Conservation (phyloP, 2,888 invertebrate species). For the Perithous albicinctus region DNA sequence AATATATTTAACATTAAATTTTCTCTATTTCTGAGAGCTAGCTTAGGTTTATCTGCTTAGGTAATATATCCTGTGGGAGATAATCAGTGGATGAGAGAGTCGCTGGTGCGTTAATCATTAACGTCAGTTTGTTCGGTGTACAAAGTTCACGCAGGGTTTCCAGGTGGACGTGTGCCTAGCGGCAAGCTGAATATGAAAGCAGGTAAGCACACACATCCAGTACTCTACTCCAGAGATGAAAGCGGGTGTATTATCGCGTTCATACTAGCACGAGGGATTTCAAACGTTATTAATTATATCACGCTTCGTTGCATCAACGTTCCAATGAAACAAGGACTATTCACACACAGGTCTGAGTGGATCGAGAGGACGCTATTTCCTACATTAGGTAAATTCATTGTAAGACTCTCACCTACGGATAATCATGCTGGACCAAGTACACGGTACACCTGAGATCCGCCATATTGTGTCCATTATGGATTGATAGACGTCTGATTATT, state of each 20-base stretch:
- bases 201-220: slow-evolving; percentile 15
- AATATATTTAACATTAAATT: background rate
- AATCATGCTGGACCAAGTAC: slow-evolving; percentile 48
- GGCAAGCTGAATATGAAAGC: slow-evolving; percentile 17
- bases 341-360: slow-evolving; percentile 10
- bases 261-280: slow-evolving; percentile 56
- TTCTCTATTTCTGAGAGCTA: background rate
- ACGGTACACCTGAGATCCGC: slow-evolving; percentile 11
- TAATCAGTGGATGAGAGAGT: slow-evolving; percentile 11
- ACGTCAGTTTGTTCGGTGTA: slow-evolving; percentile 54
- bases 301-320: slow-evolving; percentile 45
- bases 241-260: slow-evolving; percentile 58
- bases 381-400: slow-evolving; percentile 71
- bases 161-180: slow-evolving; percentile 39
- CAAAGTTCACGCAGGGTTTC: slow-evolving; percentile 42
- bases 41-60: background rate
- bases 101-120: slow-evolving; percentile 50
- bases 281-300: slow-evolving; percentile 74
- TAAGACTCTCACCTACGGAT: slow-evolving; percentile 58
- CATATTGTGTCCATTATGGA: slow-evolving; percentile 38
- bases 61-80: background rate
- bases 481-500: slow-evolving; percentile 29
- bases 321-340: background rate
- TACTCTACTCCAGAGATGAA: slow-evolving; percentile 46
- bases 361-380: slow-evolving; percentile 21